Base-by-base conservation (phyloP, 2,888 invertebrate genomes). In the Pseudanteris insignis region DNA sequence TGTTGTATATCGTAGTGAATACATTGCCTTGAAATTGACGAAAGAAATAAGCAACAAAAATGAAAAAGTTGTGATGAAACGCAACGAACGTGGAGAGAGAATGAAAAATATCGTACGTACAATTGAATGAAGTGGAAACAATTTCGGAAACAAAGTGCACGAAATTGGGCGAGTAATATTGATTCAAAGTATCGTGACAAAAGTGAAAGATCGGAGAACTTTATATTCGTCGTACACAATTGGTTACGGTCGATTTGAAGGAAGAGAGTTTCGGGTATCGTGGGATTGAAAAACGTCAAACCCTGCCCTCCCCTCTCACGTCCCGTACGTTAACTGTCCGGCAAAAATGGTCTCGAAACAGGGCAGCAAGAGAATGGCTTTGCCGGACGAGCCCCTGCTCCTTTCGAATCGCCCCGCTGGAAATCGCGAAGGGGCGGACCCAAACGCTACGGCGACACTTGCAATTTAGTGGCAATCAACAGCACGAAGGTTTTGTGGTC, bases 381-480 rank as follows among this genome's bases (percentile, higher is more conserved):
- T 61, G 66, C 25, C 47, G 53, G 61, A 37, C 8, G 51, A 32
- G 44, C 63, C 63, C 43, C 50, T 59, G 61, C 62, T 64, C 61
- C 59, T 64, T 61, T 62, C 46, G 46, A 32, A 51, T 51, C 46
- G 41, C 57, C 59, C 57, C 40, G 54, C 50, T 47, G 34, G 46
- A 48, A 51, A 44, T 59, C 51, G 60, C 32, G 37, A 53, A 61
- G 50, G 43, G 62, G 58, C 36, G 53, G 46, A 53, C 54, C 37
- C 63, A 61, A 64, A 66, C 59, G 64, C 61, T 60, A 59, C 48
- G 57, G 67, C 66, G 65, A 63, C 68, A 62, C 68, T 67, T 64
- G 72, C 74, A 75, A 77, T 79, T 78, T 76, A 76, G 74, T 71
- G 73, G 77, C 78, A 76, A 78, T 79, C 78, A 77, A 70, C 71